Percentiles rank a stretch among this genome's conserved stretches.
These are phyloP conservation scores for Ostrea denselamellosa DNA, from an alignment of 1,140 invertebrate genomes.

Conservation along the genomic window DNA sequence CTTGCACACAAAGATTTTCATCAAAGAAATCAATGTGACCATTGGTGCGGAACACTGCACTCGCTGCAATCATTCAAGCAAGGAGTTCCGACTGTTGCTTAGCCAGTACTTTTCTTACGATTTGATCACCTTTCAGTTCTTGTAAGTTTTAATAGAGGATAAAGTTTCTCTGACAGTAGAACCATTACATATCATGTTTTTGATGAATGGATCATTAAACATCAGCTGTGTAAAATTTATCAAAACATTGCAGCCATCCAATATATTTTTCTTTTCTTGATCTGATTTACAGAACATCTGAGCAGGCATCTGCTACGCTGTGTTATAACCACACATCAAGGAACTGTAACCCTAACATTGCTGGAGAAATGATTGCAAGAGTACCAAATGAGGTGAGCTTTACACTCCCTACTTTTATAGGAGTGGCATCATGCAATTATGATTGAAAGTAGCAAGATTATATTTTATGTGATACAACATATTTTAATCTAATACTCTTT, in stretches of 20 bases:
- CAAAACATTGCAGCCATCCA: neutral
- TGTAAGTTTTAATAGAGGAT: slow-evolving; percentile 35
- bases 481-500: neutral
- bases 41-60: slow-evolving; percentile 48
- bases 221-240: neutral
- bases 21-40: slow-evolving; percentile 58
- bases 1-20: slow-evolving; percentile 45
- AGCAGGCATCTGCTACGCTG: neutral
- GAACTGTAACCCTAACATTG: neutral
- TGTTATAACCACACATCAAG: slow-evolving; percentile 41
- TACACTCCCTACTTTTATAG: too few relatives aligned
- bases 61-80: slow-evolving; percentile 47
- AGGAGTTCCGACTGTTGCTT: slow-evolving; percentile 51
- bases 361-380: neutral
- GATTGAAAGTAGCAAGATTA: neutral
- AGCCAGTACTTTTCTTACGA: slow-evolving; percentile 55
- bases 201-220: neutral
- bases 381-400: slow-evolving; percentile 13
- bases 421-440: neutral
- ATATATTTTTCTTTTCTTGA: neutral
- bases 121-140: slow-evolving; percentile 59
- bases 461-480: neutral
- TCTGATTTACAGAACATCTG: neutral
- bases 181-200: neutral
- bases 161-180: neutral